phyloP scores from a whole-genome alignment of 1,140 invertebrate species.

The Drosophila murphyi region DNA sequence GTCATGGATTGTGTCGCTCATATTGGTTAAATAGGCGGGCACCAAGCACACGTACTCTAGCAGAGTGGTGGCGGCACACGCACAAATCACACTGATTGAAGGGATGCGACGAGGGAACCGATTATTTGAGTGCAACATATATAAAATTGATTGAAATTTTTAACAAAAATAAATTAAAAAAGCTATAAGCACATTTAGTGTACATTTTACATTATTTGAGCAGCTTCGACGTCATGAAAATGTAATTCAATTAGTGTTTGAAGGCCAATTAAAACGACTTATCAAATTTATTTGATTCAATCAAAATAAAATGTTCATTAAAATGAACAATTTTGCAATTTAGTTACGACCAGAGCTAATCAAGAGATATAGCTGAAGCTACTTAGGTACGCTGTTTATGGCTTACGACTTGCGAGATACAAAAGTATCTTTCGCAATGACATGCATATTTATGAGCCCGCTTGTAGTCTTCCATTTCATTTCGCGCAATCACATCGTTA shows the following conservation, averaged over 20 bases:
- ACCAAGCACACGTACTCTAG: too few relatives aligned
- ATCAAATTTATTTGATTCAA: slow-evolving; percentile 36
- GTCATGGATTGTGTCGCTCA: too few relatives aligned
- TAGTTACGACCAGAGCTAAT: slow-evolving; percentile 19
- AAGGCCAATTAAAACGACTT: slow-evolving; percentile 5
- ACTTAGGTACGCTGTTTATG: slow-evolving; percentile 40
- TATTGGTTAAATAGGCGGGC: too few relatives aligned
- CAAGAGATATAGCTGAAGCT: slow-evolving; percentile 19
- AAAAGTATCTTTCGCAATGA: slow-evolving; percentile 55
- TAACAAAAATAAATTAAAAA: too few relatives aligned
- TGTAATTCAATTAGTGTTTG: slow-evolving; percentile 16
- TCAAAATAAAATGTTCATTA: slow-evolving; percentile 19
- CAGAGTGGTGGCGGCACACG: too few relatives aligned
- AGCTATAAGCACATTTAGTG: too few relatives aligned
- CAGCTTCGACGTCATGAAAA: background rate
- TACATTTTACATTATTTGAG: too few relatives aligned
- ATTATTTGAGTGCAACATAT: too few relatives aligned
- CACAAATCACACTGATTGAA: too few relatives aligned
- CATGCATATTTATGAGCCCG: slow-evolving; percentile 66
- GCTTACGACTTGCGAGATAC: slow-evolving; percentile 26
- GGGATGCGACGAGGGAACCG: too few relatives aligned
- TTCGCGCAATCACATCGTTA: slow-evolving; percentile 48
- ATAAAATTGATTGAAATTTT: too few relatives aligned
- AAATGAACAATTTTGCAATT: slow-evolving; percentile 23
- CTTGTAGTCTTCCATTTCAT: slow-evolving; percentile 26